Base-by-base conservation (phyloP, 2,797 vertebrate species). In the Mus caroli region DNA sequence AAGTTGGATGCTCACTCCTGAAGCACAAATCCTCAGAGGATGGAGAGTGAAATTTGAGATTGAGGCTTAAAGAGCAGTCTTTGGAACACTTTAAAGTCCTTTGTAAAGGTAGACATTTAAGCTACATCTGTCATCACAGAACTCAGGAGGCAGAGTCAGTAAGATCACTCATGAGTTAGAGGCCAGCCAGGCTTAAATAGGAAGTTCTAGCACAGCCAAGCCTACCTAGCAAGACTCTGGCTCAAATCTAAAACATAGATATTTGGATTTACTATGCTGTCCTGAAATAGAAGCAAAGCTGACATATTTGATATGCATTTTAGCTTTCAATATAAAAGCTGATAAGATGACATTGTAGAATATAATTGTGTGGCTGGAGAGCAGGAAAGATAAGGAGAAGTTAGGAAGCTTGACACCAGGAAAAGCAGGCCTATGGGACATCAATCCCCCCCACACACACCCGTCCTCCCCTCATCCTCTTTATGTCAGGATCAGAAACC, bases 241-340 rank as follows among this genome's bases (percentile, higher is more conserved):
- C 71, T 77, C 71, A 58, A 76, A 19, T 54, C 6, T 90, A 90
- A 78, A 52, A 90, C 60, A 28, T 28, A 88, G 86, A 15, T 43
- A 64, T 91, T 80, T 84, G 73, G 11, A 34, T 84, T 26, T 77
- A 43, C 62, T 80, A 28, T 31, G 19, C 64, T 83, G 11, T 85
- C 76, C 62, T 62, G 56, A 90, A 52, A 43, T 15, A 92, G 34
- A 94, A 73, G 2, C 40, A 71, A 79, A 90, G 77, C 46, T 82
- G 58, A 28, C 83, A 54, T 95, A 76, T 86, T 80, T 83, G 22
- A 71, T 88, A 54, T 34, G 13, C 77, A 75, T 88, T 94, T 88
- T 87, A 92, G 62, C 37, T 89, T 96, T 84, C 67, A 84, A 50
- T 60, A 91, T 77, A 96, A 84, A 80, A 13, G 2, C 28, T 37